Percentiles rank a stretch among this genome's conserved stretches.
phyloP scores from a whole-genome alignment of 2,797 vertebrate genomes.

The Acestrorhynchus altus region DNA sequence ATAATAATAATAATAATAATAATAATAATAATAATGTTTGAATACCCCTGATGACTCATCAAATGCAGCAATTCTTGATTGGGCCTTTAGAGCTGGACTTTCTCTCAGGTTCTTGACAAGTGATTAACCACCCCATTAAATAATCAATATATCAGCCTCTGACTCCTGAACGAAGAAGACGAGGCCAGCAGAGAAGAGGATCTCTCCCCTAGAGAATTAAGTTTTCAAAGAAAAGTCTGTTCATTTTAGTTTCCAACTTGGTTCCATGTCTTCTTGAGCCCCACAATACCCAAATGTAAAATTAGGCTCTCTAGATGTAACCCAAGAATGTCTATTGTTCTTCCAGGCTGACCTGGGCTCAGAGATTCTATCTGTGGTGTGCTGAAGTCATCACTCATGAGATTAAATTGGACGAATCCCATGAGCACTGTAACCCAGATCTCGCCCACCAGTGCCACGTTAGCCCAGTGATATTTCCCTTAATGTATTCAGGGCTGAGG shows the following conservation, averaged over 20 bases:
- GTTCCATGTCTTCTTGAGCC: slow-evolving; percentile 27
- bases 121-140: slow-evolving; percentile 65
- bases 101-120: slow-evolving; percentile 60
- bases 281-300: slow-evolving; percentile 63
- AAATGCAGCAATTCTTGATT: slow-evolving; percentile 57
- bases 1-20: too few species aligned
- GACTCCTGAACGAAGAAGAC: slow-evolving; percentile 53
- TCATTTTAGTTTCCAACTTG: background rate
- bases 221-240: slow-evolving; percentile 40
- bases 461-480: slow-evolving; percentile 73
- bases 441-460: slow-evolving; percentile 66
- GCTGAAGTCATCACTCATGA: slow-evolving; percentile 81
- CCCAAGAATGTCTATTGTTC: slow-evolving; percentile 72
- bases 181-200: slow-evolving; percentile 53
- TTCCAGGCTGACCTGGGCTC: slow-evolving; percentile 65
- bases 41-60: slow-evolving; percentile 6
- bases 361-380: slow-evolving; percentile 67
- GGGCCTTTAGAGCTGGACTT: slow-evolving; percentile 49
- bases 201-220: slow-evolving; percentile 56
- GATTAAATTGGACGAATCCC: slow-evolving; percentile 80
- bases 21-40: slow-evolving; percentile 6
- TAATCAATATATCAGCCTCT: slow-evolving; percentile 67
- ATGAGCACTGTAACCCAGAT: slow-evolving; percentile 74
- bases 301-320: slow-evolving; percentile 59
- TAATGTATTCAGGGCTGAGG: slow-evolving; percentile 68